These are phyloP conservation scores for Tridacna crocea DNA, from an alignment of 2,888 invertebrate genomes.

Conservation along the genomic window DNA sequence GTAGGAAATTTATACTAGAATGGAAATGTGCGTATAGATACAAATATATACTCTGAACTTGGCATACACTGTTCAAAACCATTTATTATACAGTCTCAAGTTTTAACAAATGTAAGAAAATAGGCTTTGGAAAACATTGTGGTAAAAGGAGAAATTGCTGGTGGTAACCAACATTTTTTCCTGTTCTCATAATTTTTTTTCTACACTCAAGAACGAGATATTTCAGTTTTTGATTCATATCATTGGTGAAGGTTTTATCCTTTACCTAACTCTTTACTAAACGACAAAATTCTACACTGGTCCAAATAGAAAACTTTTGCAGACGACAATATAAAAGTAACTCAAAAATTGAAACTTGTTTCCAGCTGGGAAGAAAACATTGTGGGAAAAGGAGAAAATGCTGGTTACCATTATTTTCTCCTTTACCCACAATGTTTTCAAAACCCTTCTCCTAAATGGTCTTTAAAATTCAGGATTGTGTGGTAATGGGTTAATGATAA, in stretches of 20 bases:
- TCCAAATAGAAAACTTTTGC: background rate
- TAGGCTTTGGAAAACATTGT: background rate
- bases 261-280: background rate
- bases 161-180: background rate
- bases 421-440: conserved; percentile 5
- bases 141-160: background rate
- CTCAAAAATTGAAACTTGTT: no score
- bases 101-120: background rate
- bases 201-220: background rate
- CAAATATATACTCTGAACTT: no score
- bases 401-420: background rate
- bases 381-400: no score
- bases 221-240: no score
- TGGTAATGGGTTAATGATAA: no score
- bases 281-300: background rate
- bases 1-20: background rate
- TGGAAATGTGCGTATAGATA: no score
- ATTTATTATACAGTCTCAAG: background rate
- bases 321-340: no score
- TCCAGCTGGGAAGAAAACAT: no score
- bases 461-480: no score
- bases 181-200: background rate
- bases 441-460: no score
- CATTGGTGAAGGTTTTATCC: no score
- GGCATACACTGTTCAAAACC: background rate